Conservation (phyloP, 2,113 vertebrate species). For the Seriola aureovittata region DNA sequence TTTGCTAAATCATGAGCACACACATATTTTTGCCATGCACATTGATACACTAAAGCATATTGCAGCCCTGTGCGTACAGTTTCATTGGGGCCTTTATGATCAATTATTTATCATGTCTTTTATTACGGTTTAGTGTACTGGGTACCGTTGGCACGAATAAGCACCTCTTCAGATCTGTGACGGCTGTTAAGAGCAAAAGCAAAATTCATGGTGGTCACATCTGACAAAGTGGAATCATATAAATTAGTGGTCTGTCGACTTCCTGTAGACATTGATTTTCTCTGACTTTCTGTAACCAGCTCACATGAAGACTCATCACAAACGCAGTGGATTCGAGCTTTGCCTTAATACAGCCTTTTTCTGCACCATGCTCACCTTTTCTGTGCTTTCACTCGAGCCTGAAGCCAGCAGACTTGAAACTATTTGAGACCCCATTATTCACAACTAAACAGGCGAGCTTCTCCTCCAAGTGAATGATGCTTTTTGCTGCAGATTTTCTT, state of each 20-base stretch:
- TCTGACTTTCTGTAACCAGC: not conserved
- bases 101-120: conserved; percentile 66
- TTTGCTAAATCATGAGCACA: conserved; percentile 47
- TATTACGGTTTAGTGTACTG: conserved; percentile 53
- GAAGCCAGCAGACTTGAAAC: conserved; percentile 5
- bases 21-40: conserved; percentile 52
- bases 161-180: conserved; percentile 18
- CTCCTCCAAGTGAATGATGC: not conserved
- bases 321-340: not conserved
- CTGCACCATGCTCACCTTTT: not conserved
- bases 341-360: not conserved
- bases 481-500: conserved; percentile 2
- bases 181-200: conserved; percentile 21
- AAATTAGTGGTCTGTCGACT: not conserved
- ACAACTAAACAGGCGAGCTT: not conserved
- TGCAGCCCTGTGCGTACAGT: conserved; percentile 6
- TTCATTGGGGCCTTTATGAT: conserved; percentile 51
- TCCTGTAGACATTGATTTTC: not conserved
- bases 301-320: not conserved
- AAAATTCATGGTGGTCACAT: conserved; percentile 8
- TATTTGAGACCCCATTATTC: conserved; percentile 7
- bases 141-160: conserved; percentile 13
- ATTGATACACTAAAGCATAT: conserved; percentile 54
- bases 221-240: not conserved
- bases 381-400: not conserved